Evolutionary conservation across 2,888 invertebrate species (phyloP).

Genomic region (Leucozona laternaria): DNA sequence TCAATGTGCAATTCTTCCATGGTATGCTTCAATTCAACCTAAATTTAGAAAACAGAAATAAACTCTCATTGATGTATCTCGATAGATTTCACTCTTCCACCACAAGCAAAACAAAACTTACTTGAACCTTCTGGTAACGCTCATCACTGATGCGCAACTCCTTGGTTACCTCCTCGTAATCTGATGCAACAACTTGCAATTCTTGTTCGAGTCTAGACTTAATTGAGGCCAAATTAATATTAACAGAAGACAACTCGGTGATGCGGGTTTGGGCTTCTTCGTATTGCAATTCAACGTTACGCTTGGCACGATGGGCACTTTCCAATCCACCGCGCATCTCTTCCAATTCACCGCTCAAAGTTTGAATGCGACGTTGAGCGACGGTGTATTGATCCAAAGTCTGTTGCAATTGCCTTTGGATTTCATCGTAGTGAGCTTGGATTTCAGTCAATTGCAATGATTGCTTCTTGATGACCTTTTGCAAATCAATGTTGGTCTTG

Average conservation of each 20-base stretch:
- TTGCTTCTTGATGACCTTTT: conserved; percentile 99
- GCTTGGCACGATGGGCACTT: conserved; percentile 96
- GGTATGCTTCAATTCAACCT: conserved; percentile 96
- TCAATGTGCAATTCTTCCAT: conserved; percentile 97
- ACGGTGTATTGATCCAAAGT: conserved; percentile 96
- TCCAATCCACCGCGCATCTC: conserved; percentile 97
- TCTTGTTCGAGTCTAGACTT: conserved; percentile 98
- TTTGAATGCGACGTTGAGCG: conserved; percentile 95
- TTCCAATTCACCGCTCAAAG: conserved; percentile 97
- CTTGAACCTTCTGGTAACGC: conserved; percentile 95
- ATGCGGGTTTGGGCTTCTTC: conserved; percentile 96
- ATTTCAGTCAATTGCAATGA: conserved; percentile 95
- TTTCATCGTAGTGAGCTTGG: conserved; percentile 97
- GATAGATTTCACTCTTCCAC: not conserved
- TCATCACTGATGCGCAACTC: conserved; percentile 97
- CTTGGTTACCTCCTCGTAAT: conserved; percentile 99
- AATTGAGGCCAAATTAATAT: conserved; percentile 96
- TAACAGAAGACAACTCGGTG: conserved; percentile 97
- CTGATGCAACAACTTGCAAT: conserved; percentile 94
- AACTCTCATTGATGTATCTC: not conserved
- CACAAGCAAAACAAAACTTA: conserved; percentile 78
- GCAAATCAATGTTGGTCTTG: conserved; percentile 98
- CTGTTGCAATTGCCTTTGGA: conserved; percentile 97
- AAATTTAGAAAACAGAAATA: conserved; percentile 60
- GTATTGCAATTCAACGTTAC: conserved; percentile 93